These are phyloP conservation scores for Scelioninae gen. 1 DNA, from an alignment of 2,888 invertebrate genomes.

Conservation along the genomic window DNA sequence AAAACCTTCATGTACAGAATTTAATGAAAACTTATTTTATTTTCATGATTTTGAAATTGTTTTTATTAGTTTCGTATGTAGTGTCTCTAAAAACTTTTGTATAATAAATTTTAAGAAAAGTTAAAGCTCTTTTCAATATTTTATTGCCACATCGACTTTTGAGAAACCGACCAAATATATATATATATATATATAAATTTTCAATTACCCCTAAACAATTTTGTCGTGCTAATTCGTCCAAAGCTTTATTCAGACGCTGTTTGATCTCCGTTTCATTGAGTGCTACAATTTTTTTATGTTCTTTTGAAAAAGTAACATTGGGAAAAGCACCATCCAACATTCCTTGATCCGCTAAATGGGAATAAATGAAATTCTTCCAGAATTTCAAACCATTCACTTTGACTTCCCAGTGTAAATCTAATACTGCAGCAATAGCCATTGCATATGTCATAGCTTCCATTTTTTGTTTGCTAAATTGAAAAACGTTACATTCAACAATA, in stretches of 20 bases:
- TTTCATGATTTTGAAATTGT: too few relatives aligned
- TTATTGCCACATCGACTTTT: too few relatives aligned
- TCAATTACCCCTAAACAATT: constrained; percentile 88
- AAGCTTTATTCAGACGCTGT: constrained; percentile 87
- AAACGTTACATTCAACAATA: neutral
- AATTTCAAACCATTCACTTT: constrained; percentile 89
- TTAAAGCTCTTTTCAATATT: too few relatives aligned
- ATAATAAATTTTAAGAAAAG: too few relatives aligned
- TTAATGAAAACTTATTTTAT: too few relatives aligned
- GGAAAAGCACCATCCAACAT: constrained; percentile 93
- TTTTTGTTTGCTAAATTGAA: constrained; percentile 80
- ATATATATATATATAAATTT: too few relatives aligned
- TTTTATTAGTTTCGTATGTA: too few relatives aligned
- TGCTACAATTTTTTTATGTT: constrained; percentile 90
- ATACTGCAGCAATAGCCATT: constrained; percentile 88
- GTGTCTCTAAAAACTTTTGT: too few relatives aligned
- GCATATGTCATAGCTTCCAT: constrained; percentile 87
- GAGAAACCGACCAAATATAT: too few relatives aligned
- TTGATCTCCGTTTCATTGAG: constrained; percentile 89
- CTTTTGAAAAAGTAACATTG: constrained; percentile 91
- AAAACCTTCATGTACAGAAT: too few relatives aligned
- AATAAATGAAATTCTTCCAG: constrained; percentile 89
- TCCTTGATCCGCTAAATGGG: constrained; percentile 90
- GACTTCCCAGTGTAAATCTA: constrained; percentile 93
- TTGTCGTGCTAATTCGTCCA: constrained; percentile 88